phyloP scores from a whole-genome alignment of 2,888 invertebrate species.

The Chrysomela aeneicollis region DNA sequence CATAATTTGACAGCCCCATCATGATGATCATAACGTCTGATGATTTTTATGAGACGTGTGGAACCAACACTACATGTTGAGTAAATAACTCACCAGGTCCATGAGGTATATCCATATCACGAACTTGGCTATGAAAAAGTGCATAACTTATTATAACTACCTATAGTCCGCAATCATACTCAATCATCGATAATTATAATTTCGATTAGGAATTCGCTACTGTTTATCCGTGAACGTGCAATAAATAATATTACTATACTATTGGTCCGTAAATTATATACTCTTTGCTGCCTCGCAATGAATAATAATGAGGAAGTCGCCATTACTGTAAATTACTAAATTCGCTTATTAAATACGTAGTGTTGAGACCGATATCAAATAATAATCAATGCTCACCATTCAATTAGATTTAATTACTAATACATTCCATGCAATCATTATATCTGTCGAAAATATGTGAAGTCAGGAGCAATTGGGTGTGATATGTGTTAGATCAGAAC shows the following conservation, averaged over 20 bases:
- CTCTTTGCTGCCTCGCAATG: conserved; percentile 29
- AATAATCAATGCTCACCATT: background rate
- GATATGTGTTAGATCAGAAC: too few species aligned
- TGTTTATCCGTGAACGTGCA: conserved; percentile 39
- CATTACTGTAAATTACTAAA: conserved; percentile 32
- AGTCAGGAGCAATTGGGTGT: too few species aligned
- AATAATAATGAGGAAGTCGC: conserved; percentile 37
- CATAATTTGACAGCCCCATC: background rate
- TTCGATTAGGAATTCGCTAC: conserved; percentile 40
- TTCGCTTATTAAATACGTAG: conserved; percentile 33
- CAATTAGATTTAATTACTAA: background rate
- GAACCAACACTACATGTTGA: background rate
- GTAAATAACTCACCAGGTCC: background rate
- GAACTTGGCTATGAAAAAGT: conserved; percentile 19
- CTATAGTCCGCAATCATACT: conserved; percentile 40
- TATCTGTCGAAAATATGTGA: too few species aligned
- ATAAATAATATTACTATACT: conserved; percentile 31
- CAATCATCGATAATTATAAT: conserved; percentile 42
- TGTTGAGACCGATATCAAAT: conserved; percentile 11
- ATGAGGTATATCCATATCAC: conserved; percentile 7
- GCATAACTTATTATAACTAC: conserved; percentile 31
- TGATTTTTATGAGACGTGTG: background rate
- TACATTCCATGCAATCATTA: too few species aligned
- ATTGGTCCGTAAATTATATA: conserved; percentile 37
- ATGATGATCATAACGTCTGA: background rate